Percentiles rank a stretch among this genome's conserved stretches.
phyloP scores from a whole-genome alignment of 2,888 invertebrate species.

The Acleris laterana region DNA sequence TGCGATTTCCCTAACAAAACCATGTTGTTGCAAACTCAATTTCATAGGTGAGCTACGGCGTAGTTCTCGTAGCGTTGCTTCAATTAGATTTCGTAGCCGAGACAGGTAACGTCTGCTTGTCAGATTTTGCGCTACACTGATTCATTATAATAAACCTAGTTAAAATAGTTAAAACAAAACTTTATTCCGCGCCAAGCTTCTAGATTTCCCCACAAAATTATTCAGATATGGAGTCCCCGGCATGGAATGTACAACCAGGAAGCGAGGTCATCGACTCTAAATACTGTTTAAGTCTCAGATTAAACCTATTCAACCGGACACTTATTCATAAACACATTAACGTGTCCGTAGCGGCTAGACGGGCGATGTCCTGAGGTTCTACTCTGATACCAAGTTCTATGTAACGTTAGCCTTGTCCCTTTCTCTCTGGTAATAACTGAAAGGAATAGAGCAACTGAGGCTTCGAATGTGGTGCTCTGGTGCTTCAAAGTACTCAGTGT shows the following conservation, averaged over 20 bases:
- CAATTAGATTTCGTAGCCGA: slow-evolving; percentile 4
- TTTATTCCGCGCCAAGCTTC: no score
- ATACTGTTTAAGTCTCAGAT: slow-evolving; percentile 5
- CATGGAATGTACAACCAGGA: neutral
- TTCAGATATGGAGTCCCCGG: no score
- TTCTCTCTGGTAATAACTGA: no score
- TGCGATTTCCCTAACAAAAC: no score
- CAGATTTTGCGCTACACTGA: neutral
- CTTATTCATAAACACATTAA: slow-evolving; percentile 31
- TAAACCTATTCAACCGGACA: slow-evolving; percentile 22
- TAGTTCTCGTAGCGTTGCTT: neutral
- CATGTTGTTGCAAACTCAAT: neutral
- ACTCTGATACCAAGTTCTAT: no score
- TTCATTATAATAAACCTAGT: neutral
- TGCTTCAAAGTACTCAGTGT: slow-evolving; percentile 17
- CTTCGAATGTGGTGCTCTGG: no score
- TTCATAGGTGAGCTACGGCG: slow-evolving; percentile 6
- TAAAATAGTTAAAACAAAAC: neutral
- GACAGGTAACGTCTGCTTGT: neutral
- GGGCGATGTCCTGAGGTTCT: slow-evolving; percentile 46
- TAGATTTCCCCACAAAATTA: no score
- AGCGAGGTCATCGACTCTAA: slow-evolving; percentile 16
- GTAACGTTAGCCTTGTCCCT: no score
- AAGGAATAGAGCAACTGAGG: no score
- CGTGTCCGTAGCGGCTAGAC: slow-evolving; percentile 42